These are phyloP conservation scores for Procavia capensis DNA, from an alignment of 2,113 vertebrate species.

Conservation along the genomic window DNA sequence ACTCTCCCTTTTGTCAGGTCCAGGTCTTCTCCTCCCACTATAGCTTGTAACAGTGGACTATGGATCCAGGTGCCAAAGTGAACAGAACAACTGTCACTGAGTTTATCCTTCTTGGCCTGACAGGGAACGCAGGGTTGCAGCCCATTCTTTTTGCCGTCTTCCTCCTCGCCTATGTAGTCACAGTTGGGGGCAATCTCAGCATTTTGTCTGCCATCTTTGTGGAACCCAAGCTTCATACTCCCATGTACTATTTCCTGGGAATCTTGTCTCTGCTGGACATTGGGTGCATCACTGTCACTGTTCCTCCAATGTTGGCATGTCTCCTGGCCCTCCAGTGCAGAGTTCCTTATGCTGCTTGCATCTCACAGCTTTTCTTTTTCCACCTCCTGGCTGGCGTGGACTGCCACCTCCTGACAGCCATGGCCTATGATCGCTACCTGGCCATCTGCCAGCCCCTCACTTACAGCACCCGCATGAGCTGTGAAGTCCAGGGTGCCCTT, in stretches of 20 bases:
- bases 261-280: constrained; percentile 53
- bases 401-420: constrained; percentile 61
- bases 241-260: constrained; percentile 62
- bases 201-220: constrained; percentile 20
- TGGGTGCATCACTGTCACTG: not conserved
- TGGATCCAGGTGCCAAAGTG: not conserved
- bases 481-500: not conserved
- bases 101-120: constrained; percentile 45
- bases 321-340: not conserved
- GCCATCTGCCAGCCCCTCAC: constrained; percentile 56
- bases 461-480: not conserved
- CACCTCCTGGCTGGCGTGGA: constrained; percentile 42
- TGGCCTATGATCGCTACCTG: constrained; percentile 61
- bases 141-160: not conserved
- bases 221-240: constrained; percentile 27
- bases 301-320: constrained; percentile 50
- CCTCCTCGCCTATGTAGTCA: constrained; percentile 35
- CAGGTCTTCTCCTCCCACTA: not conserved
- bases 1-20: not conserved
- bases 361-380: constrained; percentile 52
- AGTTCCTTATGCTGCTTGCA: constrained; percentile 38
- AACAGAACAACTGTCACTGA: constrained; percentile 30
- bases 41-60: not conserved
- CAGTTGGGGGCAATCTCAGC: not conserved
- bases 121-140: not conserved